phyloP scores from a whole-genome alignment of 2,113 vertebrate species.

The Bostrychus sinensis region DNA sequence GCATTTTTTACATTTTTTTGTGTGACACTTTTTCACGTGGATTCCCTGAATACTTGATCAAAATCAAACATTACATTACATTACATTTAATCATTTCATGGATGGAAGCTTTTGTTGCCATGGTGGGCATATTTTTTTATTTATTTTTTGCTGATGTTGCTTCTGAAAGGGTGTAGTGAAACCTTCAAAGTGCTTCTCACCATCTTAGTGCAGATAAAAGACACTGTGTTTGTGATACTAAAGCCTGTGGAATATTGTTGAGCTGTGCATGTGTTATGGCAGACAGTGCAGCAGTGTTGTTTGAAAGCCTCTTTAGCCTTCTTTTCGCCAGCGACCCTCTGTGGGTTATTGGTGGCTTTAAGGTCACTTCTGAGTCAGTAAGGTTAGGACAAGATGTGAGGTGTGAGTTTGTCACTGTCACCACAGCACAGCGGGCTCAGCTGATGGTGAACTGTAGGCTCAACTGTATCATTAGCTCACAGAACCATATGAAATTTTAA shows the following conservation, averaged over 20 bases:
- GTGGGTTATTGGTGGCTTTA: conserved; percentile 10
- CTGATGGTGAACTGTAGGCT: background rate
- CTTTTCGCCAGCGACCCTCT: conserved; percentile 12
- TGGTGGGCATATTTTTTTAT: too few relatives aligned
- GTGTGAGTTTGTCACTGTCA: conserved; percentile 13
- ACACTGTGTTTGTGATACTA: conserved; percentile 43
- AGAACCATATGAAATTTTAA: background rate
- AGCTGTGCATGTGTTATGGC: conserved; percentile 35
- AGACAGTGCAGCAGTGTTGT: background rate
- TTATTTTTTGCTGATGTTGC: too few relatives aligned
- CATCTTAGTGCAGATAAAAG: conserved; percentile 54
- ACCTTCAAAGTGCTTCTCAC: conserved; percentile 53
- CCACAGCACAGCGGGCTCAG: background rate
- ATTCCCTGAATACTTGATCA: too few relatives aligned
- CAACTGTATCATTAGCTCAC: background rate
- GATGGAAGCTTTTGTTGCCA: too few relatives aligned
- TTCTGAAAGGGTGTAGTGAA: background rate
- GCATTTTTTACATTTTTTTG: too few relatives aligned
- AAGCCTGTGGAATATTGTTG: conserved; percentile 43
- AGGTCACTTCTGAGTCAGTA: conserved; percentile 7
- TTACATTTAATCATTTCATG: too few relatives aligned
- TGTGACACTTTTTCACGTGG: too few relatives aligned
- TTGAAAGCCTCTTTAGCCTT: conserved; percentile 18
- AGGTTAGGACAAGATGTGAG: conserved; percentile 3
- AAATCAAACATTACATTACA: too few relatives aligned